Percentiles rank a stretch among this genome's conserved stretches.
phyloP scores from a whole-genome alignment of 2,113 vertebrate species.

The Dromas ardeola region DNA sequence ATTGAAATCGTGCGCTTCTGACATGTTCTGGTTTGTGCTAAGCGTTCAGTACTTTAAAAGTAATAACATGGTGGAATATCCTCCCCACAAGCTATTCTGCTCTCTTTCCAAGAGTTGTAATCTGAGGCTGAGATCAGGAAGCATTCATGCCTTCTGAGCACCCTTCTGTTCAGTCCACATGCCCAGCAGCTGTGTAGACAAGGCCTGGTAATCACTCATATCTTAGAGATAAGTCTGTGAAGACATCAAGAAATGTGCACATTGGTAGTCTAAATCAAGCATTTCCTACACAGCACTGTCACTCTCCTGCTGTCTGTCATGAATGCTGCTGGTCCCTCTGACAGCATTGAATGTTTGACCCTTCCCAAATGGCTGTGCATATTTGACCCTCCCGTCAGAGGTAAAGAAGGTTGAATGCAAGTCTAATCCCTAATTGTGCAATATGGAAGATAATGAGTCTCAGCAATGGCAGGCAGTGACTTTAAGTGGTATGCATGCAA shows the following conservation, averaged over 20 bases:
- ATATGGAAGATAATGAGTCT: neutral
- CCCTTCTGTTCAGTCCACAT: neutral
- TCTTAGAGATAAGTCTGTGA: neutral
- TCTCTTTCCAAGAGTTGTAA: neutral
- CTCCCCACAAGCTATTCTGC: neutral
- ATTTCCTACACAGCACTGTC: neutral
- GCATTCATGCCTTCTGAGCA: neutral
- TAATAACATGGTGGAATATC: conserved; percentile 12
- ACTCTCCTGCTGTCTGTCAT: neutral
- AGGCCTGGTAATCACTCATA: neutral
- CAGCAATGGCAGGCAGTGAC: neutral
- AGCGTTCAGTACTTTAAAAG: neutral
- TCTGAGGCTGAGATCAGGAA: neutral
- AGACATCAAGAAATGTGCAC: neutral
- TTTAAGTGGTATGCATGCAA: neutral
- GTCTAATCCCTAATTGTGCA: neutral
- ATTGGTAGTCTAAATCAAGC: neutral
- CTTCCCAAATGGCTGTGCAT: neutral
- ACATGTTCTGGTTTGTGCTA: conserved; percentile 30
- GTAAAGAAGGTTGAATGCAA: neutral
- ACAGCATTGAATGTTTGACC: neutral
- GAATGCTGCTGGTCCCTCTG: neutral
- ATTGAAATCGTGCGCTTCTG: conserved; percentile 16
- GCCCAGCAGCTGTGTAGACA: neutral
- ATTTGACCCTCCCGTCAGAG: neutral